Evolutionary conservation across 2,888 invertebrate genomes (phyloP), one percentile per base, ranked within the genome.

Genomic region (Diarsia brunnea): DNA sequence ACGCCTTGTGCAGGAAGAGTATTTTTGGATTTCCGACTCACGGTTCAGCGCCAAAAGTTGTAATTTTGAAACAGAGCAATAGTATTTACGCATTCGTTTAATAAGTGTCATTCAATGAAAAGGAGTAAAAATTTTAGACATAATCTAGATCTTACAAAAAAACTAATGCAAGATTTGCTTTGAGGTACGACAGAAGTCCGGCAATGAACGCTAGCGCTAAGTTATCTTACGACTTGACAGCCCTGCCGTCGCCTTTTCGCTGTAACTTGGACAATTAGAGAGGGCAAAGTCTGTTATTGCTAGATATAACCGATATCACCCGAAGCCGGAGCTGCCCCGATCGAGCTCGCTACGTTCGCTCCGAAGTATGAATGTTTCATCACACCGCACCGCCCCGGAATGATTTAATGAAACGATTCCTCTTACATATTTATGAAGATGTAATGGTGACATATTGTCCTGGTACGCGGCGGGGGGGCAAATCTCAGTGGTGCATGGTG

Each of bases 181-280:
- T 38, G 38, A 38, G 38, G 38, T 38, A 38, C 10, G 58, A 58
- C 12, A 47, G 7, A 58, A 45, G 66, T 60, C 24, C 16, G 12
- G 14, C 24, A n/a, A 58, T 51, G 49, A 64, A 60, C 47, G 14
- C 60, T 16, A 45, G 8, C 11, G 14, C 16, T 0, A 14, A 45
- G 53, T 64, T 65, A 14, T 51, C 60, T 19, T 4, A 55, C 24
- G 19, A 24, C 31, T 27, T 31, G 81, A 16, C 87, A 85, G 24
- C 87, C 87, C 84, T 87, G 14, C 11, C 16, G 21, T 66, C 43
- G 69, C 68, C 76, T 79, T 78, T 72, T 71, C 60, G 69, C 63
- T 75, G 66, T 78, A 87, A 87, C 81, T 86, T 83, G 74, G 74
- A 79, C 81, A 83, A 87, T 87, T 87, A 87, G 67, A 78, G 75